phyloP scores from a whole-genome alignment of 2,888 invertebrate genomes.

The Hylaea fasciaria region DNA sequence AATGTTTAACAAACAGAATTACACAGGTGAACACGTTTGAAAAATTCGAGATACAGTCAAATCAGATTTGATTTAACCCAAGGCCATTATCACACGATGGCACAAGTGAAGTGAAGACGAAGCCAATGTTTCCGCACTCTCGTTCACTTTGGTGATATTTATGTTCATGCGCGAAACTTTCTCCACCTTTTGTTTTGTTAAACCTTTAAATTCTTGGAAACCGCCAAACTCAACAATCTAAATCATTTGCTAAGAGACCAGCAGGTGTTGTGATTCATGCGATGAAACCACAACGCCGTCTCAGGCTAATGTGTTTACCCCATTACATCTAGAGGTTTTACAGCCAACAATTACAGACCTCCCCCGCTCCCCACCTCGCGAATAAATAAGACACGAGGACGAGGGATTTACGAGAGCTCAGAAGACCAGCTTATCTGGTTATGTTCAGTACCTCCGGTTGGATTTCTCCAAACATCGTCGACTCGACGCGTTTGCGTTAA shows the following conservation, averaged over 20 bases:
- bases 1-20: too few relatives aligned
- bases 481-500: constrained; percentile 75
- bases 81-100: too few relatives aligned
- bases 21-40: too few relatives aligned
- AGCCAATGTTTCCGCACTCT: too few relatives aligned
- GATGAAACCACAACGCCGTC: constrained; percentile 61
- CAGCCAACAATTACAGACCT: constrained; percentile 57
- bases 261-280: constrained; percentile 72
- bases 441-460: constrained; percentile 59
- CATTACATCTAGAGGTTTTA: constrained; percentile 68
- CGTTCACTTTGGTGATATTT: too few relatives aligned
- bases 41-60: too few relatives aligned
- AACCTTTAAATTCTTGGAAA: constrained; percentile 1
- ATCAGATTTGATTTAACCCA: too few relatives aligned
- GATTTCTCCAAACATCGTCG: constrained; percentile 76
- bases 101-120: too few relatives aligned
- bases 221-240: constrained; percentile 40
- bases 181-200: not conserved
- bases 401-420: constrained; percentile 42
- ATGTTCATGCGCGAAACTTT: not conserved
- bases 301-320: constrained; percentile 77
- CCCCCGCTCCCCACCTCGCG: constrained; percentile 36
- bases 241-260: constrained; percentile 61
- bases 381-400: constrained; percentile 45
- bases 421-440: constrained; percentile 60